Base-by-base conservation (phyloP, 1,140 invertebrate species). In the Sminthurinus signatus region DNA sequence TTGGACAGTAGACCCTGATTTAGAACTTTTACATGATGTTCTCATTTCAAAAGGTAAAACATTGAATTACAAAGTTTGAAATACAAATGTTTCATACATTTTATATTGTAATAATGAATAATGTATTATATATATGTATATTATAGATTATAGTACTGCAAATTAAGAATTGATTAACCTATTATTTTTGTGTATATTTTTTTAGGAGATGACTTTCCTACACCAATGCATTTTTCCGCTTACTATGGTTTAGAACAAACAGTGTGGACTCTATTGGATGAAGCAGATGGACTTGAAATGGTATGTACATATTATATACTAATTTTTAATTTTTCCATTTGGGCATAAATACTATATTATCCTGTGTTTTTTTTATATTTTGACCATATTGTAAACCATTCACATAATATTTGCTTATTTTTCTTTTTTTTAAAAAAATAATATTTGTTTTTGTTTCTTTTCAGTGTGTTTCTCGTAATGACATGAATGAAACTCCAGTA, bases 171-270 rank as follows among this genome's bases (percentile, higher is more conserved):
- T 52, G 4, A 31, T 12, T 48, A 58, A 39, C n/a, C n/a, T 56
- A 64, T 57, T 17, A 42, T 43, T n/a, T 39, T 32, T 54, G 4
- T 17, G 60, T 52, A 8, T 15, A 25, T 21, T 67, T 23, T 58
- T 57, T 2, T 28, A 70, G 68, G 51, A n/a, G 88, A 91, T 75
- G 88, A 92, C 73, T 87, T 88, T 73, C 91, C 91, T 1, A 93
- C 90, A 0, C 75, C 93, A 25, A 78, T 95, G 8, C 91, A 95
- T 74, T 94, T 93, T 76, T 86, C 90, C 0, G 89, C 89, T 0
- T 83, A 85, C 56, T 91, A 89, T 75, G 91, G 91, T 0, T 77
- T 94, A 52, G 87, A 90, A 74, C 85, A 88, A 65, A 78, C 93
- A 8, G 85, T 86, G 36, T 87, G 88, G 81, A 85, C 86, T 73